Percentiles rank a stretch among this genome's conserved stretches.
Conservation (phyloP, 2,113 vertebrate genomes). For the Pollimyrus isidori region DNA sequence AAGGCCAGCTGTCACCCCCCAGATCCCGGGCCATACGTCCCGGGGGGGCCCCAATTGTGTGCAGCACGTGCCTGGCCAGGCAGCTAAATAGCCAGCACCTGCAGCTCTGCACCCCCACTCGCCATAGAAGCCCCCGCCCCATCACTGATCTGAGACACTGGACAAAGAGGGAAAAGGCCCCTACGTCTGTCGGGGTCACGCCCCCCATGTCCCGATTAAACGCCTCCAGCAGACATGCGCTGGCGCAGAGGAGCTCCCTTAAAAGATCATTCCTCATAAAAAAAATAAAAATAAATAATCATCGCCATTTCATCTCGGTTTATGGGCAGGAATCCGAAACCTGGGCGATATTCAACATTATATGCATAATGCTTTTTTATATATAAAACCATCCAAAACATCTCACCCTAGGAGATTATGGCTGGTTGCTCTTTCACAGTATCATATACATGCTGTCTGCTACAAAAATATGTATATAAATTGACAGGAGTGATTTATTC, state of each 20-base stretch:
- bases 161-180: background rate
- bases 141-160: background rate
- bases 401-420: background rate
- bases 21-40: background rate
- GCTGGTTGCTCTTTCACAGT: background rate
- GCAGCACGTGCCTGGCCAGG: background rate
- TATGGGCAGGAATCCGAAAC: background rate
- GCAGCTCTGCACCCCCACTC: background rate
- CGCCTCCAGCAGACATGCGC: background rate
- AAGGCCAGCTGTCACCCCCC: constrained; percentile 48
- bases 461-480: background rate
- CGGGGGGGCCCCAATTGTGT: background rate
- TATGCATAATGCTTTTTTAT: background rate
- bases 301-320: background rate
- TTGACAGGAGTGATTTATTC: background rate
- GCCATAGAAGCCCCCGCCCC: background rate
- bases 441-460: background rate
- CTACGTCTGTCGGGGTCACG: background rate
- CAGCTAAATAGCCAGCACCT: constrained; percentile 23
- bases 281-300: background rate
- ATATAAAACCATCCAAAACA: background rate
- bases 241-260: background rate
- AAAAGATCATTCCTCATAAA: background rate
- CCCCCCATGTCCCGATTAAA: background rate
- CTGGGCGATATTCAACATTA: background rate